Conservation (phyloP, 23 tunicate species). For the Halocynthia aurantium region DNA sequence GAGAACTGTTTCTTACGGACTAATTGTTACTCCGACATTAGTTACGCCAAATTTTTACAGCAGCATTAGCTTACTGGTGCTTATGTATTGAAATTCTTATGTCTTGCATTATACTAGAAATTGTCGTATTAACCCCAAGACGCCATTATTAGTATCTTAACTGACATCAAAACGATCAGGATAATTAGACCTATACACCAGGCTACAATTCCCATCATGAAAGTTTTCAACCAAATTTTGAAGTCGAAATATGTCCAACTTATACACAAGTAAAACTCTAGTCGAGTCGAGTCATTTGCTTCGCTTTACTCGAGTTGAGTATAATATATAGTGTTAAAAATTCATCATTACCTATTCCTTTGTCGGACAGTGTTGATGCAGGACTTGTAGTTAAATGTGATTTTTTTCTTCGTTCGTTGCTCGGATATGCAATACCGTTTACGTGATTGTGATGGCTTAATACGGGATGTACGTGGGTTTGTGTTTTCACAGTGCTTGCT, state of each 20-base stretch:
- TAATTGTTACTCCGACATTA: not conserved
- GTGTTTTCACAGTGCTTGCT: slow-evolving; percentile 79
- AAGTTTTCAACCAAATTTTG: not conserved
- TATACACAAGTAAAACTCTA: no score
- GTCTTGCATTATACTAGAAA: no score
- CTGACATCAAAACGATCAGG: no score
- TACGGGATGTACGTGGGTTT: slow-evolving; percentile 67
- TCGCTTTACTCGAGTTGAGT: no score
- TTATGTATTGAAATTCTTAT: not conserved
- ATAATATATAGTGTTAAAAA: not conserved
- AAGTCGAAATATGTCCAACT: not conserved
- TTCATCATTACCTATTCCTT: slow-evolving; percentile 78
- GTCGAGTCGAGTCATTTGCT: not conserved
- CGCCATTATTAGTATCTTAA: no score
- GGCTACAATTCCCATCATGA: no score
- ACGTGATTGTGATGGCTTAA: slow-evolving; percentile 38
- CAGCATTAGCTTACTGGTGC: not conserved
- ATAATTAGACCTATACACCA: no score
- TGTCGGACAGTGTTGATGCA: slow-evolving; percentile 84
- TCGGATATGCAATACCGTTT: slow-evolving; percentile 10
- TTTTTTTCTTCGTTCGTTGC: slow-evolving; percentile 40
- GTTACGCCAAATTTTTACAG: not conserved
- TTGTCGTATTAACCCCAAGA: no score
- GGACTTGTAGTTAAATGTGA: slow-evolving; percentile 60
- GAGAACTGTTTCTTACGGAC: not conserved